Evolutionary conservation across 2,888 invertebrate genomes (phyloP), one percentile per base, ranked within the genome.

Genomic region (Leptodirus hochenwartii): DNA sequence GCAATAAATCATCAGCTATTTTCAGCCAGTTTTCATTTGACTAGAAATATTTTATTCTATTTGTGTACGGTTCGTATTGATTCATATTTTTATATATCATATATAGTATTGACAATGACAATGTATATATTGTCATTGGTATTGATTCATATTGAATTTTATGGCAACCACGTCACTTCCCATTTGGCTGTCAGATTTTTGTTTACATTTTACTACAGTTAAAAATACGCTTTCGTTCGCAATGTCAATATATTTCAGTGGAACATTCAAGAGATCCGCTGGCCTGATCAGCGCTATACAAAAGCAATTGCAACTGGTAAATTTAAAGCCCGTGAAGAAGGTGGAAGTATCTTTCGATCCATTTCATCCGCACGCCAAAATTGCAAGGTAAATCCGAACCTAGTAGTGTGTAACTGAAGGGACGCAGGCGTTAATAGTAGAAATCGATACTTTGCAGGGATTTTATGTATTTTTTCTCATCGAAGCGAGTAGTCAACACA

Each of bases 321-420:
- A 77, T 60, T 61, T 87, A 34, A 79, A 79, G 51, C 80, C 80
- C 24, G 76, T 80, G 1, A 75, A 76, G 45, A 66, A 69, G 53
- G 67, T 88, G 34, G 66, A 69, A 29, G 68, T 84, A 29, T 70
- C 73, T 54, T 85, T 87, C 47, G 87, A 88, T 58, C 87, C 88
- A 4, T 87, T 87, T 53, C 65, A 70, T 42, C 62, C 70, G 43
- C 72, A 74, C 54, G 72, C 73, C 33, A 59, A 57, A 36, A 64
- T 60, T 27, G 61, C 62, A 36, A 61, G 64, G 65, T 65, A 50
- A 47, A 22, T 25, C 6, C 6, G 8, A 6, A 9, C 6, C 6
- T 10, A 11, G 6, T 24, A 9, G 8, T 24, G 8, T 24, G 23
- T 35, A 34, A 35, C 35, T 34, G 22, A 34, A 29, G 11, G 32